Percentiles rank a stretch among this genome's conserved stretches.
These are phyloP conservation scores for Coracias cyanogaster DNA, from an alignment of 2,797 vertebrate species.

Conservation along the genomic window DNA sequence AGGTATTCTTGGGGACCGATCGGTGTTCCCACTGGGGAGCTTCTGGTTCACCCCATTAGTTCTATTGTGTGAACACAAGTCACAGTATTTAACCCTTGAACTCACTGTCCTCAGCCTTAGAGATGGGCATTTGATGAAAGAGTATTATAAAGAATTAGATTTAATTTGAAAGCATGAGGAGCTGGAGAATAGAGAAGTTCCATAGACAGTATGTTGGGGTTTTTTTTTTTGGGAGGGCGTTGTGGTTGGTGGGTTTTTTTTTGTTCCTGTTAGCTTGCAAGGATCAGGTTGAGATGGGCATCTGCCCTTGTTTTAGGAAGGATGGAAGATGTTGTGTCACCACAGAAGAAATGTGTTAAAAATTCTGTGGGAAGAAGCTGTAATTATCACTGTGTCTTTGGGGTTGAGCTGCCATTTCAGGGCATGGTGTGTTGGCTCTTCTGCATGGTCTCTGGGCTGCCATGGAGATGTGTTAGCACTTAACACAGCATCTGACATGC, in stretches of 20 bases:
- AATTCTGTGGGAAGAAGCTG: not conserved
- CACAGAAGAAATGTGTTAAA: not conserved
- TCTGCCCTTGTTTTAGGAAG: not conserved
- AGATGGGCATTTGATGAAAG: not conserved
- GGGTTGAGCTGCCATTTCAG: not conserved
- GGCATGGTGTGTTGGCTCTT: not conserved
- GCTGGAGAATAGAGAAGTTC: not conserved
- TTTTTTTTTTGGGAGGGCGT: not conserved
- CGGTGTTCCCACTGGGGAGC: not conserved
- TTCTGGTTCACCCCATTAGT: not conserved
- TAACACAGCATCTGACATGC: not conserved
- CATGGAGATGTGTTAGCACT: rapidly evolving
- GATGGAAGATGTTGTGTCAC: not conserved
- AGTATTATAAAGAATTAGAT: not conserved
- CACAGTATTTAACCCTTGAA: rapidly evolving
- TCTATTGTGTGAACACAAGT: not conserved
- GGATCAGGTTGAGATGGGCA: not conserved
- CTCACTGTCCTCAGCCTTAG: not conserved
- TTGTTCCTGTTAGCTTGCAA: not conserved
- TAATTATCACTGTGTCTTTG: not conserved
- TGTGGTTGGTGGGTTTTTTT: not conserved
- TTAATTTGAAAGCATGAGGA: not conserved
- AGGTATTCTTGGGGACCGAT: not conserved
- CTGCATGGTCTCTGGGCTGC: not conserved
- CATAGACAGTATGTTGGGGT: not conserved